phyloP scores from a whole-genome alignment of 2,113 vertebrate species.

The Antidorcas marsupialis region DNA sequence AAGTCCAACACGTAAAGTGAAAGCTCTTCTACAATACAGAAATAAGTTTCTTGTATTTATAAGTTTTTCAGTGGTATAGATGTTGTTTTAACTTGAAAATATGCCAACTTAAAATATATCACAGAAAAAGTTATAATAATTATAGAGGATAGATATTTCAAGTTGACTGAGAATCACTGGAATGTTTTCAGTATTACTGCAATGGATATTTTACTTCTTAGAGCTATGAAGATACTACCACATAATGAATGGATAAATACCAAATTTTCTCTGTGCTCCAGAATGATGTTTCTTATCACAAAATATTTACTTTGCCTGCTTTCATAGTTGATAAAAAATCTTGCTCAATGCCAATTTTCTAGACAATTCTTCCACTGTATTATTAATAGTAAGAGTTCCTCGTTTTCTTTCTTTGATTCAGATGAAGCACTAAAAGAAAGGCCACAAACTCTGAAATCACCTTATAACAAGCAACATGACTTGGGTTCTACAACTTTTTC shows the following conservation, averaged over 20 bases:
- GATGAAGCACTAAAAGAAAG: constrained; percentile 38
- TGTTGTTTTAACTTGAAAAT: not conserved
- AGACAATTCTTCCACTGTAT: constrained; percentile 4
- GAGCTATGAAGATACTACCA: not conserved
- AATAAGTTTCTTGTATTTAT: not conserved
- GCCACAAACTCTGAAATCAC: constrained; percentile 19
- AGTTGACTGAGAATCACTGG: not conserved
- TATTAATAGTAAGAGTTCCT: not conserved
- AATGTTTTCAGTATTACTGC: not conserved
- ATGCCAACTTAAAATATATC: not conserved
- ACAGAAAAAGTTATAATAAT: not conserved
- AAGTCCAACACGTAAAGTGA: not conserved
- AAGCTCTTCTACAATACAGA: not conserved
- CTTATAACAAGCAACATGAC: constrained; percentile 16
- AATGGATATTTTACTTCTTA: constrained; percentile 16
- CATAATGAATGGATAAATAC: not conserved
- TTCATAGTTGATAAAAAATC: not conserved
- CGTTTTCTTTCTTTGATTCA: constrained; percentile 32
- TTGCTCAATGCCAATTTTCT: constrained; percentile 14
- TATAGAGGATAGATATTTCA: not conserved
- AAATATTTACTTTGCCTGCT: constrained; percentile 22
- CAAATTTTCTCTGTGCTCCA: not conserved
- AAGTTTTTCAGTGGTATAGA: not conserved
- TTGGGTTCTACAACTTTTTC: constrained; percentile 55
- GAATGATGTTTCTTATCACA: not conserved